These are phyloP conservation scores for Enteromius radiatus DNA, from an alignment of 2,797 vertebrate genomes.

Conservation along the genomic window DNA sequence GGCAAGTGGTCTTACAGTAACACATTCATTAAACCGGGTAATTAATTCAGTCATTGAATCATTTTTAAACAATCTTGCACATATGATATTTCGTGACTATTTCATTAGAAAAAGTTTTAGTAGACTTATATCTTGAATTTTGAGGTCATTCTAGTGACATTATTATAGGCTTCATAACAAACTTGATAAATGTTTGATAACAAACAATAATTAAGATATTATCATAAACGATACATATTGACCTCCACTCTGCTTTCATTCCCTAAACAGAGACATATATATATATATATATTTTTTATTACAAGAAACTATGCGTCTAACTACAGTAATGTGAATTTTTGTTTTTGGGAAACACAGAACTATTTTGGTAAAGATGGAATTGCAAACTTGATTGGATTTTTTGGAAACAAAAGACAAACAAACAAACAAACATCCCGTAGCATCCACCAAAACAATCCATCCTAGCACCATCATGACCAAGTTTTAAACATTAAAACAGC, in stretches of 20 bases:
- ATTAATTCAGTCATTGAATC: not conserved
- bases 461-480: not conserved
- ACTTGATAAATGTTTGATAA: no score
- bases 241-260: not conserved
- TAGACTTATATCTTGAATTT: not conserved
- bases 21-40: not conserved
- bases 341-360: not conserved
- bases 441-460: not conserved
- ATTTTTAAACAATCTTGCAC: constrained; percentile 1
- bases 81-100: not conserved
- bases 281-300: no score
- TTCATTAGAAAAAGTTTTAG: not conserved
- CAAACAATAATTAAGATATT: not conserved
- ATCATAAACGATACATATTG: not conserved
- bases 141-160: not conserved
- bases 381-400: not conserved
- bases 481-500: not conserved
- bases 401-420: not conserved
- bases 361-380: not conserved
- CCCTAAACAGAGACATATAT: not conserved
- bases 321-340: not conserved
- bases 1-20: not conserved
- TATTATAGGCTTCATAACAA: not conserved
- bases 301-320: not conserved
- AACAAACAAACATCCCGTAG: not conserved